Conservation (phyloP, 35 echinoderm and acorn worm genomes). For the Eucidaris tribuloides region DNA sequence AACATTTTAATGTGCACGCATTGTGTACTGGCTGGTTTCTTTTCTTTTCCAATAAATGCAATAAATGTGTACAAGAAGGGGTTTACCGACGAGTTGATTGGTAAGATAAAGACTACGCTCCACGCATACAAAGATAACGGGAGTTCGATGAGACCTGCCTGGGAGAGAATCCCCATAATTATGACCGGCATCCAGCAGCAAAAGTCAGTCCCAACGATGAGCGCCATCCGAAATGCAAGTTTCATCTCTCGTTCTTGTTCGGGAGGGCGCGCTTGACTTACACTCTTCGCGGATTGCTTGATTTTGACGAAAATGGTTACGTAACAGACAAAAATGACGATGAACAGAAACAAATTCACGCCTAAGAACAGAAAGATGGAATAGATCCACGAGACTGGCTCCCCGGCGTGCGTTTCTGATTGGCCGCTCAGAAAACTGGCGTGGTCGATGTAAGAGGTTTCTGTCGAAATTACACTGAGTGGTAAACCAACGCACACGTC, state of each 20-base stretch:
- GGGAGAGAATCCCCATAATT: constrained; percentile 58
- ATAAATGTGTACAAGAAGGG: constrained; percentile 60
- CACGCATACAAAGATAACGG: constrained; percentile 48
- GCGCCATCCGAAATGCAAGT: constrained; percentile 31
- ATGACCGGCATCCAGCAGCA: constrained; percentile 66
- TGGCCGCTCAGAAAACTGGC: neutral
- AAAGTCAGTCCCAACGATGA: constrained; percentile 54
- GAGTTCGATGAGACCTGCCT: constrained; percentile 6
- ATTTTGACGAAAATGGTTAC: constrained; percentile 56
- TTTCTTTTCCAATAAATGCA: neutral
- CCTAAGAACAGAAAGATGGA: constrained; percentile 57
- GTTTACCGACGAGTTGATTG: constrained; percentile 68
- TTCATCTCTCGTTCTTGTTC: neutral
- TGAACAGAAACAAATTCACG: constrained; percentile 57
- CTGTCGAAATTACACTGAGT: neutral
- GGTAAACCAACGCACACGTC: constrained; percentile 77
- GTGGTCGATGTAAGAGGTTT: neutral
- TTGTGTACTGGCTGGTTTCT: too few relatives aligned
- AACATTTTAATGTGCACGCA: too few relatives aligned
- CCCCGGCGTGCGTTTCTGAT: neutral
- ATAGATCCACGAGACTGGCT: constrained; percentile 20
- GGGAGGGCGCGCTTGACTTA: neutral
- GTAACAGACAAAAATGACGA: constrained; percentile 57
- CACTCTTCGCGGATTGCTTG: neutral
- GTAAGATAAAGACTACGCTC: constrained; percentile 59